These are phyloP conservation scores for Eupithecia tripunctaria DNA, from an alignment of 2,888 invertebrate genomes.

Conservation along the genomic window DNA sequence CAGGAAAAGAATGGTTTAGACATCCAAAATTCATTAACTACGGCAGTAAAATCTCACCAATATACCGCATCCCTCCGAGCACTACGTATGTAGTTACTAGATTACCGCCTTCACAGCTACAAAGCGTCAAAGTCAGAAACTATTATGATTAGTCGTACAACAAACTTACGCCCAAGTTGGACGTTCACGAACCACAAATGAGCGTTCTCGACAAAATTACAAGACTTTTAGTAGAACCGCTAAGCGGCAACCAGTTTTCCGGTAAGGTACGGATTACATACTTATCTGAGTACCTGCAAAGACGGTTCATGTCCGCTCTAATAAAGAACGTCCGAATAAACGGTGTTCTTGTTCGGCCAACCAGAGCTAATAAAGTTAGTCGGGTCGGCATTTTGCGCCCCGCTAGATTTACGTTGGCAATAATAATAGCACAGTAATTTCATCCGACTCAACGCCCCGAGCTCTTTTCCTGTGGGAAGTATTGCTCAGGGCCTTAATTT, in stretches of 20 bases:
- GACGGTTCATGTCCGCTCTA: constrained; percentile 12
- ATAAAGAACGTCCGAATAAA: constrained; percentile 10
- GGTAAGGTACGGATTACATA: constrained; percentile 28
- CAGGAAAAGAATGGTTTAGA: no score
- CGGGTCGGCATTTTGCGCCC: constrained; percentile 5
- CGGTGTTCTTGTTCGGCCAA: constrained; percentile 8
- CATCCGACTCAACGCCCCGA: neutral
- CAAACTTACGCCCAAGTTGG: constrained; percentile 5
- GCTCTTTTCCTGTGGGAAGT: neutral
- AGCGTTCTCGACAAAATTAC: constrained; percentile 10
- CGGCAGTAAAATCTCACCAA: no score
- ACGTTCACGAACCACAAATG: constrained; percentile 1
- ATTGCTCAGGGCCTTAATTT: neutral
- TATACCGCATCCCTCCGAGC: no score
- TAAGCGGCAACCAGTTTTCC: constrained; percentile 12
- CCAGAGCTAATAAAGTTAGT: constrained; percentile 12
- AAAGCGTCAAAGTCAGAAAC: neutral
- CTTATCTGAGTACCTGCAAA: constrained; percentile 15
- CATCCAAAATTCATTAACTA: no score
- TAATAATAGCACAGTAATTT: constrained; percentile 31
- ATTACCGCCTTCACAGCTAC: neutral
- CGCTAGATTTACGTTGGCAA: constrained; percentile 10
- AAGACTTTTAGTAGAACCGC: constrained; percentile 12
- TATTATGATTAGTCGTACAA: neutral
- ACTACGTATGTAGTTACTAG: neutral